Base-by-base conservation (phyloP, 2,113 vertebrate genomes). In the Prolemur simus region DNA sequence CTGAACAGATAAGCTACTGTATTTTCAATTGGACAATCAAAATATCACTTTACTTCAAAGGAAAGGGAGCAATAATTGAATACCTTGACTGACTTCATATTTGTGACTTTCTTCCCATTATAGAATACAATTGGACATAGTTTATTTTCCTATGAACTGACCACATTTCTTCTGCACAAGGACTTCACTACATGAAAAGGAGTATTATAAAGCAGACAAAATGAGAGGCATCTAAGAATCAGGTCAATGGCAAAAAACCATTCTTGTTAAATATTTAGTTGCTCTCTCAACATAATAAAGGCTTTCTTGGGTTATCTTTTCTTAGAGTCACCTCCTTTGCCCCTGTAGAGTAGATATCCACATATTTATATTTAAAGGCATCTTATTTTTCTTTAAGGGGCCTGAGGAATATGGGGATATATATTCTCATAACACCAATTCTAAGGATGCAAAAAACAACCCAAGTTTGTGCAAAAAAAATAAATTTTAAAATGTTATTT, bases 21-120 rank as follows among this genome's bases (percentile, higher is more conserved):
- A 97, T 97, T 96, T 97, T 95, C 90, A 96, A 97, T 42, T 95
- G 83, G 76, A 89, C 83, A 96, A 93, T 97, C 45, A 80, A 95
- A 97, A 96, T 97, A 89, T 74, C 54, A 96, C 86, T 95, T 97
- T 95, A 93, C 97, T 97, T 97, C 96, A 98, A 98, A 98, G 89
- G 64, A 94, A 95, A 94, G 54, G 39, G 42, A 58, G 63, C 66
- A 94, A 77, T 97, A 94, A 95, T 97, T 95, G 94, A 87, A 96
- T 89, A 39, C 29, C 58, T 83, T 81, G 69, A 91, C 56, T 91
- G 87, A 87, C 76, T 95, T 96, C 58, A 90, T 92, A 97, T 87
- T 94, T 96, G 93, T 84, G 93, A 23, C n/a, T 93, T 85, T 95
- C 96, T 96, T 91, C 78, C 83, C 87, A 94, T 81, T 92, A 69